Evolutionary conservation across 2,888 invertebrate species (phyloP).

Genomic region (Frankliniella fusca): DNA sequence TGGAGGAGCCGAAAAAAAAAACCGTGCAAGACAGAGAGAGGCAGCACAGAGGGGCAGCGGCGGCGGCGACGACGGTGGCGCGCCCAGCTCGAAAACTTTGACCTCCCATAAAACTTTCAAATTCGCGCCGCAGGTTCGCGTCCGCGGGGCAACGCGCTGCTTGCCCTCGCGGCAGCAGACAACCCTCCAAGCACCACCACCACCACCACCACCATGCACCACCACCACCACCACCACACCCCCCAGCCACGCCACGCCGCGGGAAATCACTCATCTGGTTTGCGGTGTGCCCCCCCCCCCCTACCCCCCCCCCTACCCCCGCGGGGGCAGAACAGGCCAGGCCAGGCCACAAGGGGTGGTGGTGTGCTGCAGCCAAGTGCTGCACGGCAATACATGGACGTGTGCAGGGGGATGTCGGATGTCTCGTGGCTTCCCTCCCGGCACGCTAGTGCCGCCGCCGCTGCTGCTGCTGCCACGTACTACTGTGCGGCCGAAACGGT

Average conservation of each 20-base stretch:
- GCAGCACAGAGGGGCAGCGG: no score
- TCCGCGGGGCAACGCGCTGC: no score
- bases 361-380: conserved; percentile 10
- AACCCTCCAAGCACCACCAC: no score
- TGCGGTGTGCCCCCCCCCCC: background rate
- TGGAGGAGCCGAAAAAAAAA: no score
- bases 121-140: no score
- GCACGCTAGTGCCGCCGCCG: background rate
- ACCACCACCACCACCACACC: background rate
- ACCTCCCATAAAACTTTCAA: no score
- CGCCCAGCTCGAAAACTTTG: no score
- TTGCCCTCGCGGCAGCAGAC: no score
- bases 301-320: background rate
- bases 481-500: background rate
- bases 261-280: conserved; percentile 17
- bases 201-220: background rate
- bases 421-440: background rate
- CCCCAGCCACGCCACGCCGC: background rate
- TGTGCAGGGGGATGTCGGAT: conserved; percentile 1
- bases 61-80: no score
- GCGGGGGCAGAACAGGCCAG: background rate
- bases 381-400: background rate
- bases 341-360: background rate
- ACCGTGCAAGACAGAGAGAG: no score
- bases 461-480: background rate